These are phyloP conservation scores for Odocoileus virginianus DNA, from an alignment of 2,113 vertebrate species.

Conservation along the genomic window DNA sequence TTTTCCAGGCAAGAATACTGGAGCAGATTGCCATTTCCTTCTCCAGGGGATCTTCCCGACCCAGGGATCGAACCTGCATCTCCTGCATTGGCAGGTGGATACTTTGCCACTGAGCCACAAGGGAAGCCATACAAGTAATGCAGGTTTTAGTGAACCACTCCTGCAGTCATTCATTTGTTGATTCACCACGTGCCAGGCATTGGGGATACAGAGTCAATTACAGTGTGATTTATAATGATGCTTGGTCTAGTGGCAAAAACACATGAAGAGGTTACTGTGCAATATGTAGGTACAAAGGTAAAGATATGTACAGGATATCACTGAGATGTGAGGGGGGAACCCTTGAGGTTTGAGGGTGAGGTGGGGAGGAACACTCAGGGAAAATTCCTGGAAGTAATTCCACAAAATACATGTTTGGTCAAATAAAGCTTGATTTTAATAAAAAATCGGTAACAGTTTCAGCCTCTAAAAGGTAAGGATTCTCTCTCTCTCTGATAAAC, in stretches of 20 bases:
- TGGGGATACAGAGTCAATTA: not conserved
- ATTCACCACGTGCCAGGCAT: not conserved
- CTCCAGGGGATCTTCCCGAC: not conserved
- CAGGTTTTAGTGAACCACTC: not conserved
- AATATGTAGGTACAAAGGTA: not conserved
- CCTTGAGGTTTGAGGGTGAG: accelerated
- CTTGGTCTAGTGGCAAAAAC: not conserved
- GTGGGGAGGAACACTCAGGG: not conserved
- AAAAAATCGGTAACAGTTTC: not conserved
- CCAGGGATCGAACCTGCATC: not conserved
- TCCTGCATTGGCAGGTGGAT: not conserved
- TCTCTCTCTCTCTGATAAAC: not conserved
- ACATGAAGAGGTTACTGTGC: not conserved
- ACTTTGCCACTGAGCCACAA: not conserved
- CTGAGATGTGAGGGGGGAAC: too few relatives aligned
- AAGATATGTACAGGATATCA: not conserved
- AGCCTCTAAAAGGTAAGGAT: not conserved
- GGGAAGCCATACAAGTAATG: not conserved
- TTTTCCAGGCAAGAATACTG: not conserved
- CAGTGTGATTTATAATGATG: not conserved
- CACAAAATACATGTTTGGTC: not conserved
- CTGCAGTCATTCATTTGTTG: not conserved
- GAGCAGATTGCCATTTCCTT: not conserved
- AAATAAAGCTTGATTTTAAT: not conserved
- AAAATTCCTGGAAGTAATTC: not conserved